phyloP scores from a whole-genome alignment of 2,888 invertebrate species.

The Sturmia bella region DNA sequence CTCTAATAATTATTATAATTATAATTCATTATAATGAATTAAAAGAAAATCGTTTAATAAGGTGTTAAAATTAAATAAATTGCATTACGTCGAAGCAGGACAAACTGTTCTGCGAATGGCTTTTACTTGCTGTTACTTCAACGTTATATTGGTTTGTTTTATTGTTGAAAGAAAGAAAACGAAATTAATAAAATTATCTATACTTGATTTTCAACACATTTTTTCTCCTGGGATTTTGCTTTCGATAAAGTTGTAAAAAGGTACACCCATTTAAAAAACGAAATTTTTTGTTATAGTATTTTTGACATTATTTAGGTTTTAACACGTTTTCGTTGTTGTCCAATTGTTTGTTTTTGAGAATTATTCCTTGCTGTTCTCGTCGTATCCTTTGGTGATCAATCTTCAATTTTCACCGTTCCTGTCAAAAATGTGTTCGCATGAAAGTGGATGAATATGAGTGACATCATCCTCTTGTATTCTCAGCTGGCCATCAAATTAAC shows the following conservation, averaged over 20 bases:
- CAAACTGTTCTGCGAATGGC: no score
- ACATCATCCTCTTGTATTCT: slow-evolving; percentile 56
- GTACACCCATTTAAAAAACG: slow-evolving; percentile 17
- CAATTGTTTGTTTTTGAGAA: slow-evolving; percentile 30
- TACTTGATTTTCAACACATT: slow-evolving; percentile 59
- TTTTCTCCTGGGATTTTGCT: slow-evolving; percentile 49
- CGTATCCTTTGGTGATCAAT: slow-evolving; percentile 81
- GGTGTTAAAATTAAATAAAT: slow-evolving; percentile 53
- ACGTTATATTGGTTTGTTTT: no score
- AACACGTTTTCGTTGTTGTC: slow-evolving; percentile 71
- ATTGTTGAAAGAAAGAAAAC: no score
- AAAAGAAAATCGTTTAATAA: no score
- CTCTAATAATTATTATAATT: no score
- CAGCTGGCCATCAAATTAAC: slow-evolving; percentile 60
- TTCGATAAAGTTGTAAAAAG: not conserved
- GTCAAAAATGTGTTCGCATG: slow-evolving; percentile 75
- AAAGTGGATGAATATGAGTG: slow-evolving; percentile 28
- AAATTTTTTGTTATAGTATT: slow-evolving; percentile 38
- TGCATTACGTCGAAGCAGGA: slow-evolving; percentile 43
- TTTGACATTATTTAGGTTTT: slow-evolving; percentile 78
- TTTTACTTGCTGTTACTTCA: no score
- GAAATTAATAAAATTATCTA: slow-evolving; percentile 54
- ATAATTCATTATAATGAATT: no score
- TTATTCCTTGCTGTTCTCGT: slow-evolving; percentile 49
- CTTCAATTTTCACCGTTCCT: slow-evolving; percentile 82